Evolutionary conservation across 2,888 invertebrate species (phyloP).

Genomic region (Aleiodes alternator): DNA sequence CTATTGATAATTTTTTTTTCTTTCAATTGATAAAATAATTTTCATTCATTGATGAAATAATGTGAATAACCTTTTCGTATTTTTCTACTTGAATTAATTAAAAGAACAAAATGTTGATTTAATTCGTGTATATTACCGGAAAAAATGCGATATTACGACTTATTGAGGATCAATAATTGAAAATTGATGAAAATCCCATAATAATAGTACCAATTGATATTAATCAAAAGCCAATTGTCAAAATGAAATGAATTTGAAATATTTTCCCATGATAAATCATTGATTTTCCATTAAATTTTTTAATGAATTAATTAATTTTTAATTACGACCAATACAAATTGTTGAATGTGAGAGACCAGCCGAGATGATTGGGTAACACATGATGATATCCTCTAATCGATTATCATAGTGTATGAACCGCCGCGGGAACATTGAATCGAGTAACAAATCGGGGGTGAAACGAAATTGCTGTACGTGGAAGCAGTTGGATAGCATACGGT

Average conservation of each 20-base stretch:
- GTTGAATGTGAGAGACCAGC: neutral
- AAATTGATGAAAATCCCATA: slow-evolving; percentile 53
- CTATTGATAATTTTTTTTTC: too few relatives aligned
- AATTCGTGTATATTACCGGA: neutral
- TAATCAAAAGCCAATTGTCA: slow-evolving; percentile 56
- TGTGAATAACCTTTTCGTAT: too few relatives aligned
- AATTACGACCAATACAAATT: slow-evolving; percentile 8
- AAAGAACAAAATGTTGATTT: too few relatives aligned
- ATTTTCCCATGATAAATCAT: neutral
- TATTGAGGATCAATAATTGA: neutral
- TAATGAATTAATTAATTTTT: neutral
- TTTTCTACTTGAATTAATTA: too few relatives aligned
- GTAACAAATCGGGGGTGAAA: slow-evolving; percentile 55
- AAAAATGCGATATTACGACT: neutral
- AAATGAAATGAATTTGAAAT: slow-evolving; percentile 39
- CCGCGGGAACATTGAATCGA: slow-evolving; percentile 35
- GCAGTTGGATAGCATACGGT: slow-evolving; percentile 32
- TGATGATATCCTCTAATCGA: slow-evolving; percentile 45
- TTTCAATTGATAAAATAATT: too few relatives aligned
- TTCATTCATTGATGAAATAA: too few relatives aligned
- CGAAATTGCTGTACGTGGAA: slow-evolving; percentile 52
- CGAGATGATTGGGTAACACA: slow-evolving; percentile 8
- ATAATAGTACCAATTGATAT: slow-evolving; percentile 60
- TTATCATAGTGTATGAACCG: slow-evolving; percentile 37
- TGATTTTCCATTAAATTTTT: slow-evolving; percentile 10